Evolutionary conservation across 64 coral and sea anemone species (phyloP), one percentile per base, ranked within the genome.

Genomic region (Platygyra sinensis): DNA sequence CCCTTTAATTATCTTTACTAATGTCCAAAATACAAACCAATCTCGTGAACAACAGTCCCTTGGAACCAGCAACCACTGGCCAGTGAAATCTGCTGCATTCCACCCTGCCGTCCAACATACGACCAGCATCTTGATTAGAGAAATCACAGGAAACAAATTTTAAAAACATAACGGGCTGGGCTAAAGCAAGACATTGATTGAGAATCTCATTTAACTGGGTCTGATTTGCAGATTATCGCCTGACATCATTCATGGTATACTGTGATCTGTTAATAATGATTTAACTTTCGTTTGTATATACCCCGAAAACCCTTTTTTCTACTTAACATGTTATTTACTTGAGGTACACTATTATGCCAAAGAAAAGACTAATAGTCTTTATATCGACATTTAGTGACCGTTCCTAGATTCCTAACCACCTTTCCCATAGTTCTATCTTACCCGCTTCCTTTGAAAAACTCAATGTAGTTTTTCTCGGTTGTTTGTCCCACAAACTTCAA

Each of bases 21-120:
- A n/a, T 1, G 36, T 27, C 2, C 22, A 30, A 54, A 54, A 13
- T 13, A 79, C 33, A 60, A 67, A 98, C 96, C 96, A 15, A 98
- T 94, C 10, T 98, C 96, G 61, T 98, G 96, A 4, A 78, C 82
- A 25, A 98, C 90, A 33, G 96, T 98, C 81, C 96, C 96, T 61
- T 67, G 72, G 12, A 19, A 18, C 90, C 90, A 95, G 24, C 96
- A 98, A 20, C 76, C 87, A 2, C 59, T 30, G 7, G 77, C 87
- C 22, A 98, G 82, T 52, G 96, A 98, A 52, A 98, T 89, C n/a
- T 65, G 81, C 52, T 98, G 96, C 90, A 73, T 93, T 73, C 96
- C 96, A 8, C 96, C 96, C 69, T 82, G 80, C 50, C 93, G 90
- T 60, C 96, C 96, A 28, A 98, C 96, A 27, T 93, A 98, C 28